Evolutionary conservation across 2,797 vertebrate species (phyloP).

Genomic region (Anomalospiza imberbis): DNA sequence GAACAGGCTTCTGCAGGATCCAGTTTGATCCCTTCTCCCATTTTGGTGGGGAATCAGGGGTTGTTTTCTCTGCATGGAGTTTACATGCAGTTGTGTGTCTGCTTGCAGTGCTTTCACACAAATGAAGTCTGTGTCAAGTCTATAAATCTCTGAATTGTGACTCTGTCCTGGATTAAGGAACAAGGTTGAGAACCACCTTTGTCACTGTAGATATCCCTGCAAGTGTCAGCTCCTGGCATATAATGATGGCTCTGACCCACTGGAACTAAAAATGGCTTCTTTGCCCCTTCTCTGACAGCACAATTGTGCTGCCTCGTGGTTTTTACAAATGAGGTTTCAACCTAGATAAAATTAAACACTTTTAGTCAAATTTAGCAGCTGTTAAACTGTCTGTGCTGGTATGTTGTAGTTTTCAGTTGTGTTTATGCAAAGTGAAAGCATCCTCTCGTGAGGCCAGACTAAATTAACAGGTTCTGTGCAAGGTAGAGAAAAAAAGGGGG

Average conservation of each 20-base stretch:
- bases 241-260: not conserved
- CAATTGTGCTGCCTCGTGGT: not conserved
- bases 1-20: not conserved
- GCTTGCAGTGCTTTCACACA: not conserved
- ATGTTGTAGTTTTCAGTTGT: not conserved
- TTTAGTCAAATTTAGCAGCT: not conserved
- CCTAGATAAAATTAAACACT: conserved; percentile 8
- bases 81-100: not conserved
- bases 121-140: not conserved
- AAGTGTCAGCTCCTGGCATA: not conserved
- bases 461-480: not conserved
- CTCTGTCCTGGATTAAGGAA: not conserved
- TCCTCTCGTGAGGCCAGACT: not conserved
- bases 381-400: not conserved
- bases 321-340: conserved; percentile 28
- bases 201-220: not conserved
- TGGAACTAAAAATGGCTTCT: not conserved
- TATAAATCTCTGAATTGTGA: not conserved
- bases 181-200: not conserved
- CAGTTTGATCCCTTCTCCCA: not conserved
- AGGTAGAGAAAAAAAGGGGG: fast-evolving
- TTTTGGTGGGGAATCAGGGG: not conserved
- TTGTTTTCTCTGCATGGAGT: not conserved
- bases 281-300: not conserved
- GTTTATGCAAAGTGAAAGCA: not conserved